Evolutionary conservation across 1,140 invertebrate species (phyloP), one percentile per base, ranked within the genome.

Genomic region (Holcopasites calliopsidis): DNA sequence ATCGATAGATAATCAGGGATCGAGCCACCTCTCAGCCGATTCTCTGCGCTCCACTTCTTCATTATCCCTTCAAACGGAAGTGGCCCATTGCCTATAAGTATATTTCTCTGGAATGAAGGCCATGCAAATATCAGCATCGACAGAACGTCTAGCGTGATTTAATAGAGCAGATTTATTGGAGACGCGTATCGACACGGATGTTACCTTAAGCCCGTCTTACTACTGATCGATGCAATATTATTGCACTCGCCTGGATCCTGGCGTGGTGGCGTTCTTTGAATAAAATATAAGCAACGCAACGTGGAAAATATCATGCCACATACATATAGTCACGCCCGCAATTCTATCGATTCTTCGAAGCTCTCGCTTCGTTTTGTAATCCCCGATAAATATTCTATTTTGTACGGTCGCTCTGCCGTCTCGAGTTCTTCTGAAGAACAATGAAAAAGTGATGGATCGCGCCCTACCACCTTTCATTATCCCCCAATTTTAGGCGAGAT

Each of bases 151-250:
- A 7, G 31, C 3, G 57, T 33, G 6, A 18, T 5, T n/a, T n/a
- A n/a, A 13, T 28, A 11, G 55, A n/a, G n/a, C n/a, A n/a, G 54
- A 75, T 75, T 75, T 69, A 75, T 69, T 35, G 42, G 23, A 40
- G 44, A 66, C 58, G 28, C 42, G 23, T 40, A 40, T 65, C 61
- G 62, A n/a, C 61, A 13, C 10, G 10, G 23, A 44, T 50, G 65
- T 58, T 40, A 31, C 33, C 54, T 58, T 75, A 75, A 69, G 13
- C 73, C 42, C 33, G 42, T 13, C 64, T 58, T 58, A 68, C 28
- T 44, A 18, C 64, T 31, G 73, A 60, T 69, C 65, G 73, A 69
- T 58, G 52, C 54, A 69, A 69, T 69, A 33, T 60, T 69, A 60
- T 75, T 69, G 42, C 18, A 69, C 58, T 23, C 42, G 23, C 2